phyloP scores from a whole-genome alignment of 1,140 invertebrate genomes.

The Ostrea denselamellosa region DNA sequence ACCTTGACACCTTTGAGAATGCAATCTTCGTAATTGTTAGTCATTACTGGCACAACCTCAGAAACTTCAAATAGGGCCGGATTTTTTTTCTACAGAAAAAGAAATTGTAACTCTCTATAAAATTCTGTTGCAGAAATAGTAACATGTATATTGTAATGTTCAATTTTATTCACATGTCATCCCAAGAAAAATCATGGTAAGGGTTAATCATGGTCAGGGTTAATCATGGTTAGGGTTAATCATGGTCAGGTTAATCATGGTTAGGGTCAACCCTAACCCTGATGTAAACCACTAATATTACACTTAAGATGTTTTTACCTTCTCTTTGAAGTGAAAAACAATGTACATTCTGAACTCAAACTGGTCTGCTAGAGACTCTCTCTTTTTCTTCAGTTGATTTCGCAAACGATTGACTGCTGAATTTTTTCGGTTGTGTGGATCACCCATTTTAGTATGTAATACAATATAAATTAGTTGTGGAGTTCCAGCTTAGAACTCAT shows the following conservation, averaged over 20 bases:
- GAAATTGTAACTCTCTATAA: not conserved
- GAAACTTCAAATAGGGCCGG: slow-evolving; percentile 76
- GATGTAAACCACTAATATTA: too few relatives aligned
- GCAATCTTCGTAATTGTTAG: slow-evolving; percentile 78
- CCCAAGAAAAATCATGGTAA: too few relatives aligned
- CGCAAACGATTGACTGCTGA: slow-evolving; percentile 70
- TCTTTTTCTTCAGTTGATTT: slow-evolving; percentile 74
- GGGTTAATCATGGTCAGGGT: too few relatives aligned
- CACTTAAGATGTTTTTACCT: slow-evolving; percentile 63
- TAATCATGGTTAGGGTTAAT: too few relatives aligned
- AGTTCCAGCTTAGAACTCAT: not conserved
- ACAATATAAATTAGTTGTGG: not conserved
- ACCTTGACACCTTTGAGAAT: slow-evolving; percentile 77
- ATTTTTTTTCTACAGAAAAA: slow-evolving; percentile 71
- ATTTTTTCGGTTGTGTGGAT: slow-evolving; percentile 72
- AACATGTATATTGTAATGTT: too few relatives aligned
- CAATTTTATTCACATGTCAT: too few relatives aligned
- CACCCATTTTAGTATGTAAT: slow-evolving; percentile 54
- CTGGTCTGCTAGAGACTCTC: slow-evolving; percentile 77
- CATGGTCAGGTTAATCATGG: too few relatives aligned
- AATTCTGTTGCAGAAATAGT: too few relatives aligned
- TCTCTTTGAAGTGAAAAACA: slow-evolving; percentile 77
- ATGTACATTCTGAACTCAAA: slow-evolving; percentile 79
- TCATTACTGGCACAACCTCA: slow-evolving; percentile 77
- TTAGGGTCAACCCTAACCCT: too few relatives aligned